These are phyloP conservation scores for Vultur gryphus DNA, from an alignment of 2,797 vertebrate species.

Conservation along the genomic window DNA sequence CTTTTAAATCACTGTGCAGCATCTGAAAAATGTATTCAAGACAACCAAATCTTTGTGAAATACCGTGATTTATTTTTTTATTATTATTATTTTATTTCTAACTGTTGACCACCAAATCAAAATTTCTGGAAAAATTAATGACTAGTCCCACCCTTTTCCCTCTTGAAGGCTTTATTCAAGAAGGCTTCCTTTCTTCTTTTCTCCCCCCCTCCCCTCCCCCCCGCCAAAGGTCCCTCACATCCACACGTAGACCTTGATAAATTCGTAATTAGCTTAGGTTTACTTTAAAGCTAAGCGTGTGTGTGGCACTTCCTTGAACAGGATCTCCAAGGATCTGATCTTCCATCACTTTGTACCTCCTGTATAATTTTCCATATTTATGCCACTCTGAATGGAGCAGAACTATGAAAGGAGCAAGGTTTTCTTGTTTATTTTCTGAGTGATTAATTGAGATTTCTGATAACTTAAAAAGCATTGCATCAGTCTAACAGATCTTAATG, in stretches of 20 bases:
- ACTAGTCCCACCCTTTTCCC: not conserved
- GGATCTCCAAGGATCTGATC: not conserved
- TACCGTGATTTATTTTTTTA: not conserved
- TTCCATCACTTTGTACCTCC: not conserved
- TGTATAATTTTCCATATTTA: not conserved
- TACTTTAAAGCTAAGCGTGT: not conserved
- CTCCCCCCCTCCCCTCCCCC: rapidly evolving
- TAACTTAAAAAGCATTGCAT: not conserved
- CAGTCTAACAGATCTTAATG: not conserved
- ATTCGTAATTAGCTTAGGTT: not conserved
- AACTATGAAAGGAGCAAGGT: not conserved
- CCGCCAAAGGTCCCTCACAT: rapidly evolving
- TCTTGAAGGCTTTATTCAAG: not conserved
- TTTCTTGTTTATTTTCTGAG: not conserved
- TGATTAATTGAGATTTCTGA: not conserved
- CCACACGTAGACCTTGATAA: not conserved
- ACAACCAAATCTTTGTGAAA: not conserved
- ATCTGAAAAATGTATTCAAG: not conserved
- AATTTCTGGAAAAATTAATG: not conserved
- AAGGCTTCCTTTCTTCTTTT: not conserved
- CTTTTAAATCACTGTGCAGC: not conserved
- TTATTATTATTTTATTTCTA: not conserved
- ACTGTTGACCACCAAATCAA: not conserved
- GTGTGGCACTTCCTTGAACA: not conserved
- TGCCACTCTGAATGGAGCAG: not conserved